Percentiles rank a stretch among this genome's conserved stretches.
phyloP scores from a whole-genome alignment of 2,797 vertebrate species.

The Acipenser transmontanus region DNA sequence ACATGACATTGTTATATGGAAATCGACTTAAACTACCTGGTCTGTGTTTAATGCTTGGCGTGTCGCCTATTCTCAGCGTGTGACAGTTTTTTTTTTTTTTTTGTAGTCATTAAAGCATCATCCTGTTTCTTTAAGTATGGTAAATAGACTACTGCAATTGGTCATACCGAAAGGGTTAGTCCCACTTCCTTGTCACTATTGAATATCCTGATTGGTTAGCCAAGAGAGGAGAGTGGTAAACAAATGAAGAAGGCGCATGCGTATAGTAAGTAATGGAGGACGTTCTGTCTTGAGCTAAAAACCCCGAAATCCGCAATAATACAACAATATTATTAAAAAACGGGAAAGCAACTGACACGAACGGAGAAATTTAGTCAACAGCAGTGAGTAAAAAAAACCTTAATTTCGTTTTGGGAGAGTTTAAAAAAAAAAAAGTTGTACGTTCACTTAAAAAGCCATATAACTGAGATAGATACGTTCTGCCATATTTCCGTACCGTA shows the following conservation, averaged over 20 bases:
- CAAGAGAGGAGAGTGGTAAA: conserved; percentile 46
- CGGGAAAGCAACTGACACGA: conserved; percentile 21
- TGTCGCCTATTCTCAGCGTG: too few species aligned
- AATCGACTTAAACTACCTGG: too few species aligned
- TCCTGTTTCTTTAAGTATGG: too few species aligned
- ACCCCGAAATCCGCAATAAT: neutral
- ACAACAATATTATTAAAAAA: conserved; percentile 23
- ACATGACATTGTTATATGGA: too few species aligned
- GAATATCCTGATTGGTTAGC: neutral
- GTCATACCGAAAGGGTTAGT: too few species aligned
- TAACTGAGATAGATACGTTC: neutral
- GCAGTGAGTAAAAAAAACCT: conserved; percentile 41
- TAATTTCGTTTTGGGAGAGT: too few species aligned
- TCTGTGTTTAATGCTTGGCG: too few species aligned
- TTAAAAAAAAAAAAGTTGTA: neutral
- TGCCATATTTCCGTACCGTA: neutral
- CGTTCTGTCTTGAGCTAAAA: conserved; percentile 43
- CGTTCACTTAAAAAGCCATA: neutral
- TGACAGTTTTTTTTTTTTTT: too few species aligned
- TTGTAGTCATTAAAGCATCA: too few species aligned
- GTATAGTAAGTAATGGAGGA: conserved; percentile 60
- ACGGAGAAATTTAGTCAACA: conserved; percentile 16
- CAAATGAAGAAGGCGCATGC: conserved; percentile 61
- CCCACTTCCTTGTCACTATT: too few species aligned
- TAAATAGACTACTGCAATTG: too few species aligned